phyloP scores from a whole-genome alignment of 2,888 invertebrate genomes.

The Drosophila neotestacea region DNA sequence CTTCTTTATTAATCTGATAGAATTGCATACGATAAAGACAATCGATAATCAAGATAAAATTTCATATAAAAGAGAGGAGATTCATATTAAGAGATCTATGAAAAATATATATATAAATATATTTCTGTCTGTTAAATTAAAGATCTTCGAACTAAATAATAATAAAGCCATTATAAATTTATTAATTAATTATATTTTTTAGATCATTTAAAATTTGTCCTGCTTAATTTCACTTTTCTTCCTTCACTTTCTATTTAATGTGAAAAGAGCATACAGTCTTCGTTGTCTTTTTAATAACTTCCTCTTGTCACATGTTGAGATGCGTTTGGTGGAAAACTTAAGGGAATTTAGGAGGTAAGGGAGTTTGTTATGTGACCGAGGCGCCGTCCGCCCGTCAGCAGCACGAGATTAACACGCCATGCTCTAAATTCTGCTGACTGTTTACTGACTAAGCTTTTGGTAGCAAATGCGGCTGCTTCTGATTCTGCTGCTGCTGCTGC shows the following conservation, averaged over 20 bases:
- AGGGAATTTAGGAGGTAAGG: constrained; percentile 2
- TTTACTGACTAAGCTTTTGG: constrained; percentile 76
- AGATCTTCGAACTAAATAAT: not conserved
- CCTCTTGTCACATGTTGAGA: constrained; percentile 44
- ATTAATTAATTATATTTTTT: not conserved
- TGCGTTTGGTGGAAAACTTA: constrained; percentile 12
- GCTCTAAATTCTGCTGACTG: constrained; percentile 57
- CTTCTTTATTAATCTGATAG: no score
- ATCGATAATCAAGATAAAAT: no score
- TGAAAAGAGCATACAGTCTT: constrained; percentile 30
- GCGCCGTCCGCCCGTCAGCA: constrained; percentile 55
- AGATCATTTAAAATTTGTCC: no score
- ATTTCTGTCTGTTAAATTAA: no score
- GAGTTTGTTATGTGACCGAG: constrained; percentile 42
- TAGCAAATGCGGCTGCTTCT: constrained; percentile 57
- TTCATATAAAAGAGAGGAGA: no score
- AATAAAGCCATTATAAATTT: no score
- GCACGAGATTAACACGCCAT: constrained; percentile 68
- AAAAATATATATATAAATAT: no score
- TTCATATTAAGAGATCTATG: no score
- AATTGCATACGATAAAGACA: no score
- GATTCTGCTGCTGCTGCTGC: constrained; percentile 35
- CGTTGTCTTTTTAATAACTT: not conserved
- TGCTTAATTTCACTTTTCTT: not conserved
- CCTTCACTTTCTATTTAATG: not conserved